phyloP scores from a whole-genome alignment of 2,888 invertebrate genomes.

The Heliconius cydno region DNA sequence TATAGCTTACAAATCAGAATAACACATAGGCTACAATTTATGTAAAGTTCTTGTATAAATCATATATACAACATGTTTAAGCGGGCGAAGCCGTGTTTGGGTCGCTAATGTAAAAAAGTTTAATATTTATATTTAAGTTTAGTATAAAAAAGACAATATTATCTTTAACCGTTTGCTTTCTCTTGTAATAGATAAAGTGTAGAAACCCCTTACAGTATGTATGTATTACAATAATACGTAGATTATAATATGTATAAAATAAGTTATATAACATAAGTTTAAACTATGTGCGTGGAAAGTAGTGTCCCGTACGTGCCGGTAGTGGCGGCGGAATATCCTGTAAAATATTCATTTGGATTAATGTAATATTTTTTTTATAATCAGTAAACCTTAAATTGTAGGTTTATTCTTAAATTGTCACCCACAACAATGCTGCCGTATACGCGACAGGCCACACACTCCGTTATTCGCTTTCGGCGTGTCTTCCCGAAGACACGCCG shows the following conservation, averaged over 20 bases:
- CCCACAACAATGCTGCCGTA: too few species aligned
- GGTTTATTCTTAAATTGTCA: too few species aligned
- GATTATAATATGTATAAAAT: slow-evolving; percentile 13
- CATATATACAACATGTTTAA: not conserved
- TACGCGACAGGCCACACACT: too few species aligned
- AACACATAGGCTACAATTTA: not conserved
- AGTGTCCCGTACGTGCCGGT: slow-evolving; percentile 78
- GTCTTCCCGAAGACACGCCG: too few species aligned
- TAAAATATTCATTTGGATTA: slow-evolving; percentile 27
- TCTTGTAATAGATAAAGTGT: not conserved
- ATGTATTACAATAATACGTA: not conserved
- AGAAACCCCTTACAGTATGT: not conserved
- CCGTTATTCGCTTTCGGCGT: too few species aligned
- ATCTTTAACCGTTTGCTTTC: not conserved
- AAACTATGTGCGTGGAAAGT: slow-evolving; percentile 77
- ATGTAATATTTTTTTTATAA: too few species aligned
- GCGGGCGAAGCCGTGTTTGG: not conserved
- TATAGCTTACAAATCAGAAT: not conserved
- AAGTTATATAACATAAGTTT: slow-evolving; percentile 1
- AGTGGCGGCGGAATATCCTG: slow-evolving; percentile 79
- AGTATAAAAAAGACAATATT: not conserved
- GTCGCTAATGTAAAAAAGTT: too few species aligned
- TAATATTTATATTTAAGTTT: too few species aligned
- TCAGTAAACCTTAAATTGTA: too few species aligned
- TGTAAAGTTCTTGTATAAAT: not conserved